Evolutionary conservation across 2,888 invertebrate genomes (phyloP).

Genomic region (Noctua janthe): DNA sequence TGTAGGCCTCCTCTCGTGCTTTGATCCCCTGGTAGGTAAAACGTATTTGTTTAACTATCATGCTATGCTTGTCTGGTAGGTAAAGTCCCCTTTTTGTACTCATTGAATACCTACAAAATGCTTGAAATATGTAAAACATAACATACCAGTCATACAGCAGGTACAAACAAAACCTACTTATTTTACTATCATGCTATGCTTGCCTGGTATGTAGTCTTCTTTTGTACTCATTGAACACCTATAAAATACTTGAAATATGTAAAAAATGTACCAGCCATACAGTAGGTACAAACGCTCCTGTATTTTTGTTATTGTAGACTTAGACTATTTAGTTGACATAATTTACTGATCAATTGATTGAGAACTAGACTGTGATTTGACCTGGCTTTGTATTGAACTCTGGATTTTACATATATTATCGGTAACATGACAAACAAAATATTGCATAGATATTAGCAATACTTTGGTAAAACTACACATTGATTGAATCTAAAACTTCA

Average conservation of each 20-base stretch:
- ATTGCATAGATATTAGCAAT: background rate
- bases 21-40: background rate
- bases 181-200: background rate
- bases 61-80: background rate
- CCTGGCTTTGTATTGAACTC: constrained; percentile 25
- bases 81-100: background rate
- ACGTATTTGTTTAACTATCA: background rate
- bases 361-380: constrained; percentile 36
- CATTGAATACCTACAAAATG: background rate
- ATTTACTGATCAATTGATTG: constrained; percentile 42
- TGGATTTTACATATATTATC: background rate
- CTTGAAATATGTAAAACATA: background rate
- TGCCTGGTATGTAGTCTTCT: background rate
- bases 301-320: constrained; percentile 15
- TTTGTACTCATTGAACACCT: background rate
- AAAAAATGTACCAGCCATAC: background rate
- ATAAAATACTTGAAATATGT: background rate
- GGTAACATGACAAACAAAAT: background rate
- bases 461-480: background rate
- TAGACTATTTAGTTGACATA: constrained; percentile 23
- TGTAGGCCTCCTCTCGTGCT: background rate
- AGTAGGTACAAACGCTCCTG: background rate
- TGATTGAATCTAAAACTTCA: background rate
- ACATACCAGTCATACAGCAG: background rate
- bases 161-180: background rate